These are phyloP conservation scores for Protodeltote pygarga DNA, from an alignment of 2,888 invertebrate genomes.

Conservation along the genomic window DNA sequence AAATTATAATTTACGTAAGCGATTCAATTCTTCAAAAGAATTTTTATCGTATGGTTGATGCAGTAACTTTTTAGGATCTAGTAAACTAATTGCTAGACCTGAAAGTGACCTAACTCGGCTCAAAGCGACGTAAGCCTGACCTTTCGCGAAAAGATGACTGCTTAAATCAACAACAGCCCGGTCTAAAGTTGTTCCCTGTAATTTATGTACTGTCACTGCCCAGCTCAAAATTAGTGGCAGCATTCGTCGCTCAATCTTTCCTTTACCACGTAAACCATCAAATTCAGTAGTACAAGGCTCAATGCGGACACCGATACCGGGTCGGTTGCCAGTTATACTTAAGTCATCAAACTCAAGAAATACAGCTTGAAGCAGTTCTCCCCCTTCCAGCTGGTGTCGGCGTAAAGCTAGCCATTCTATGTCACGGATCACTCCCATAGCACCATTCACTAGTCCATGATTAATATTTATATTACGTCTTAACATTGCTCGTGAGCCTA, in stretches of 20 bases:
- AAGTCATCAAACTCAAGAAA: constrained; percentile 1
- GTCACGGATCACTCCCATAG: constrained; percentile 14
- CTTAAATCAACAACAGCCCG: constrained; percentile 49
- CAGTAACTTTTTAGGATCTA: constrained; percentile 34
- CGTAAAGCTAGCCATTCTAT: constrained; percentile 29
- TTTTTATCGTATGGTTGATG: constrained; percentile 17
- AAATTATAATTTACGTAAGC: too few relatives aligned
- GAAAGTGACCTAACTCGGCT: constrained; percentile 44
- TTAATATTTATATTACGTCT: neutral
- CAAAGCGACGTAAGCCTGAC: constrained; percentile 45
- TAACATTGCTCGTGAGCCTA: constrained; percentile 3
- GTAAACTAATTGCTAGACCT: constrained; percentile 38
- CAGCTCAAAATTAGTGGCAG: constrained; percentile 49
- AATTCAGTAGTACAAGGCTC: constrained; percentile 13
- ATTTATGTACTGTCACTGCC: constrained; percentile 51
- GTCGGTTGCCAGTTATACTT: too few relatives aligned
- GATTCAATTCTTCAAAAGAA: too few relatives aligned
- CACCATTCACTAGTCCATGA: constrained; percentile 9
- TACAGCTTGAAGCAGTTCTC: constrained; percentile 14
- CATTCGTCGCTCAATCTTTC: constrained; percentile 47
- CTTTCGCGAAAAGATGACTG: constrained; percentile 44
- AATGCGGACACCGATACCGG: constrained; percentile 13
- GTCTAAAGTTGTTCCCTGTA: constrained; percentile 47
- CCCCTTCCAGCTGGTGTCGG: constrained; percentile 9
- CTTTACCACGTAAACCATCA: constrained; percentile 41